Base-by-base conservation (phyloP, 2,797 vertebrate species). In the Craterocephalus amniculus region DNA sequence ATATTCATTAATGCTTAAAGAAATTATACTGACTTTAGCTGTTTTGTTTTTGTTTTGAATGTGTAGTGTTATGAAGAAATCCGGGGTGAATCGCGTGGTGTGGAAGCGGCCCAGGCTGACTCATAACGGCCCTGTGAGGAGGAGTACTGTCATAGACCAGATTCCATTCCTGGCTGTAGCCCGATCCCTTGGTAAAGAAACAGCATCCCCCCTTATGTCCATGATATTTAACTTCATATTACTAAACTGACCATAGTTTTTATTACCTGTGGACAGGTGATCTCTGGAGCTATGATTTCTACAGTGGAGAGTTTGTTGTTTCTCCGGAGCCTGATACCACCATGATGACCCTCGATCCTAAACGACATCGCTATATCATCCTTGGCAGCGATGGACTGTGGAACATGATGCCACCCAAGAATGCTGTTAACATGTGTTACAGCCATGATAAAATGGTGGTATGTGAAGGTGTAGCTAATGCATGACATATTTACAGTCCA, bases 261-360 rank as follows among this genome's bases (percentile, higher is more conserved):
- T 12, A 45, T 32, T 18, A 16, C 64, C 31, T 58, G 14, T 63
- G 49, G 0, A 62, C 80, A 99, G 97, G 97, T 34, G 96, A 98
- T 76, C 93, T 98, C 43, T 99, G 96, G 96, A 99, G 98, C 91
- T 99, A 99, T 0, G 96, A 99, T 77, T 99, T 99, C 94, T 99
- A 98, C 94, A 99, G 96, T 1, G 97, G 98, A n/a, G 96, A 99
- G 70, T 99, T 99, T 91, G 96, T 99, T 8, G 98, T 99, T 60
- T 99, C 98, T 11, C 98, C 98, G 0, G 98, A 99, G 80, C 98
- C 98, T 0, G 98, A 99, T 72, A 99, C 96, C 24, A 97, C 96
- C 0, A 96, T 99, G 63, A 96, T 99, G 86, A 97, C 95, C 16
- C 94, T 99, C 0, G 97, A 99, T 75, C 96, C 97, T 31, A 95